phyloP scores from a whole-genome alignment of 2,113 vertebrate species.

The Apteryx owenii region DNA sequence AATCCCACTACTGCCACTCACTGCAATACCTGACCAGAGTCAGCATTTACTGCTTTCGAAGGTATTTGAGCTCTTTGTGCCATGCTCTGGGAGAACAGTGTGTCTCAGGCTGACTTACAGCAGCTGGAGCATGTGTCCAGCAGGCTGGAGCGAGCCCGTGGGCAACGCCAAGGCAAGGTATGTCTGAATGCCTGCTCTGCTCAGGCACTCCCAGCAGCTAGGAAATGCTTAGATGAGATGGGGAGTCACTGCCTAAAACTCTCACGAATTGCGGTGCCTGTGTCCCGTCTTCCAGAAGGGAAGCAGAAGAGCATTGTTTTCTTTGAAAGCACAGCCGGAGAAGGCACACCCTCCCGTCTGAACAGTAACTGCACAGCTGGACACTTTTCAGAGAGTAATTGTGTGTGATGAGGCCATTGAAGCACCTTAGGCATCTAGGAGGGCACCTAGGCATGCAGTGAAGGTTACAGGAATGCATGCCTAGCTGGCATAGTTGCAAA shows the following conservation, averaged over 20 bases:
- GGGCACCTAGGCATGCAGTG: neutral
- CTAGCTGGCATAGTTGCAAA: neutral
- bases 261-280: neutral
- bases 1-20: neutral
- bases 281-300: neutral
- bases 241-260: neutral
- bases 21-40: neutral
- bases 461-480: neutral
- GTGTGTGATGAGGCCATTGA: neutral
- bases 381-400: neutral
- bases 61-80: neutral
- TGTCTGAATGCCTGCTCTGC: neutral
- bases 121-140: neutral
- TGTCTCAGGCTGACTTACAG: neutral
- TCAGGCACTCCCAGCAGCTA: neutral
- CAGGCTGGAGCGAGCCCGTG: neutral
- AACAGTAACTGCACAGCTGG: neutral
- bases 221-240: rapidly evolving
- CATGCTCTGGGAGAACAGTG: neutral
- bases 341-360: neutral
- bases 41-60: neutral
- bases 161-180: neutral
- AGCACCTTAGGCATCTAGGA: neutral
- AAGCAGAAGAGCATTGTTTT: neutral
- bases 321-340: neutral